Base-by-base conservation (phyloP, 1,140 invertebrate species). In the Neodiprion lecontei region DNA sequence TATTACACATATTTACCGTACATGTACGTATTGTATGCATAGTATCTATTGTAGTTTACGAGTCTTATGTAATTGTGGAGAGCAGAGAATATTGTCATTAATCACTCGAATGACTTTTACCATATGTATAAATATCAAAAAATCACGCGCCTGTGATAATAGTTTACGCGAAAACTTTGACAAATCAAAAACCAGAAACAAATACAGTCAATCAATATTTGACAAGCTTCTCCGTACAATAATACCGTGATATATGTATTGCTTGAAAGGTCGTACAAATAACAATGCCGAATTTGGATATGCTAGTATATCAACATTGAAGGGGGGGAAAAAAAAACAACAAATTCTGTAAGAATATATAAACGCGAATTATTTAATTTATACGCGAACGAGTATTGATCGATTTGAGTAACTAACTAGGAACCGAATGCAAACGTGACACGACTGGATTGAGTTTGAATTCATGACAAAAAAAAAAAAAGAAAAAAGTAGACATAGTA, bases 61-160 rank as follows among this genome's bases (percentile, higher is more conserved):
- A 61, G 53, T 61, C 53, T 61, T 61, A 61, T 61, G 53, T 61
- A 61, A 61, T 61, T 17, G n/a, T 82, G 81, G 79, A 82, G 81
- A 85, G 81, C 79, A 79, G 82, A 81, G 77, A 84, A 87, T 87
- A 87, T 87, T 87, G 85, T 87, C 85, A 84, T 87, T 82, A 80
- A 80, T 87, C 82, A 82, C 80, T 84, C 82, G 84, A 83, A 82
- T 85, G 77, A 50, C 76, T 73, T 80, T 77, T 74, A n/a, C 53
- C 79, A 72, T 77, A 65, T 73, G 67, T 78, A 23, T 67, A 72
- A 67, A 68, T 80, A 74, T 78, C 12, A 48, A 73, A 40, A 40
- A 40, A 40, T 40, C 28, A 40, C 28, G 28, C 28, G 28, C 28
- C 28, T 40, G 5, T 40, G 28, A 40, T 40, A 40, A 40, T 40